Percentiles rank a stretch among this genome's conserved stretches.
phyloP scores from a whole-genome alignment of 2,888 invertebrate species.

The Caenorhabditis imperialis region DNA sequence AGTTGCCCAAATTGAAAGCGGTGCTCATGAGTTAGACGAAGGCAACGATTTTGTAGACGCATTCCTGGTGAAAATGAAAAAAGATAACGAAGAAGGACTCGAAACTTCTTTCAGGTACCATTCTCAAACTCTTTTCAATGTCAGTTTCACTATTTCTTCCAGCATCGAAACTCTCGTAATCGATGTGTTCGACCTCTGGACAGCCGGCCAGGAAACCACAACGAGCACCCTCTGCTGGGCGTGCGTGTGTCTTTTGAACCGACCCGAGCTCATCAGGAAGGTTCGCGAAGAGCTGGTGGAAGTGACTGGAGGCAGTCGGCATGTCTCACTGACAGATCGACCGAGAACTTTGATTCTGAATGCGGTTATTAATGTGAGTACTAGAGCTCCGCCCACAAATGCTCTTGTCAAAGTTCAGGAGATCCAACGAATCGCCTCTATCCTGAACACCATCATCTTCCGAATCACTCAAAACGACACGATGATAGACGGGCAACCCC shows the following conservation, averaged over 20 bases:
- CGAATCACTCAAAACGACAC: no score
- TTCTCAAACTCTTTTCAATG: background rate
- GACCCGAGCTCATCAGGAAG: constrained; percentile 20
- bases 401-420: no score
- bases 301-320: constrained; percentile 41
- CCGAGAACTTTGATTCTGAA: constrained; percentile 42
- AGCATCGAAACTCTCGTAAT: constrained; percentile 18
- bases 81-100: constrained; percentile 43
- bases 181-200: constrained; percentile 58
- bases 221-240: constrained; percentile 57
- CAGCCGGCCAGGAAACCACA: constrained; percentile 66
- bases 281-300: constrained; percentile 36
- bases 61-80: constrained; percentile 52
- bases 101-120: constrained; percentile 32
- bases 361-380: constrained; percentile 39
- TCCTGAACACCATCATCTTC: no score
- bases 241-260: constrained; percentile 27
- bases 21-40: constrained; percentile 48
- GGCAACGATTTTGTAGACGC: constrained; percentile 60
- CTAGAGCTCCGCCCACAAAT: no score
- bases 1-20: constrained; percentile 8
- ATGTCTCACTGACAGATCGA: constrained; percentile 28
- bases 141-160: no score
- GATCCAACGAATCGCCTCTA: no score
- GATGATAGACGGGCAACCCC: no score